Conservation (phyloP, 2,113 vertebrate species). For the Calyptomena viridis region DNA sequence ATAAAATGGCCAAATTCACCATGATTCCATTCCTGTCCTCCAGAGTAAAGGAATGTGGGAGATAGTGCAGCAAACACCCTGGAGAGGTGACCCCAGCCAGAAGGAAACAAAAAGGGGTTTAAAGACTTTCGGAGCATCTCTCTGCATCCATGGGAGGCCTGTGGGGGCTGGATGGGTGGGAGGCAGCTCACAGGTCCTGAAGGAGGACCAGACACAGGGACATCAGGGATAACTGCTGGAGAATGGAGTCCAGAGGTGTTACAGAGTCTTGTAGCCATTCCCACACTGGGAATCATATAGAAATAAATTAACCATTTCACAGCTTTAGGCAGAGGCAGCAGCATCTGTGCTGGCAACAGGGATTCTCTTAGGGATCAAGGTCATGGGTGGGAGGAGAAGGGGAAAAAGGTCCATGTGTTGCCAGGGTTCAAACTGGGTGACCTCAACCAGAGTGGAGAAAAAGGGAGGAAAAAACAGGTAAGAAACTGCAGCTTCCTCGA, state of each 20-base stretch:
- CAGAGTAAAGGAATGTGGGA: background rate
- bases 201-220: rapidly evolving
- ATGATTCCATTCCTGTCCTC: background rate
- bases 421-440: background rate
- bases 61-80: background rate
- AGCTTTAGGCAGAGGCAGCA: background rate
- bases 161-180: background rate
- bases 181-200: background rate
- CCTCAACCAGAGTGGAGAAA: background rate
- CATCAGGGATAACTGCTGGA: background rate
- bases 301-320: background rate
- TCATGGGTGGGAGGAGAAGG: background rate
- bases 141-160: rapidly evolving
- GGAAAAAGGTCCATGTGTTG: background rate
- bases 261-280: background rate
- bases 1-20: background rate
- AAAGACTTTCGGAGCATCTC: background rate
- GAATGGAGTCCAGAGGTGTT: background rate
- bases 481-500: background rate
- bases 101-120: background rate
- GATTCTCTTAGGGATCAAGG: background rate
- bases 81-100: background rate
- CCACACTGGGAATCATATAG: background rate
- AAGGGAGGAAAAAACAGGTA: rapidly evolving
- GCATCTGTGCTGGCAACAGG: background rate